Evolutionary conservation across 2,113 vertebrate species (phyloP).

Genomic region (Periophthalmodon schlosseri): DNA sequence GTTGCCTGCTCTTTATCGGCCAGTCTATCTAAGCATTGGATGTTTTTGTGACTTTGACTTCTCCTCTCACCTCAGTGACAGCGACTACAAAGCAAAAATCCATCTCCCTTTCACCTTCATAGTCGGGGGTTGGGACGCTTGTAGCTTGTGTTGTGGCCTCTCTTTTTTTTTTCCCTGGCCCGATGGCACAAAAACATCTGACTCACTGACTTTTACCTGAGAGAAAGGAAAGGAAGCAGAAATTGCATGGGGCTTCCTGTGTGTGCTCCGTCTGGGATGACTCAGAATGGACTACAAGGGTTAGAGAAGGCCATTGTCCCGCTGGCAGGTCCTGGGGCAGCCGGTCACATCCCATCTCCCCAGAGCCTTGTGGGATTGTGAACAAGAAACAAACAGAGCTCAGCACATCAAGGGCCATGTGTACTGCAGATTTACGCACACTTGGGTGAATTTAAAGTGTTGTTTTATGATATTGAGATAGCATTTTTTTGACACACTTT

Average conservation of each 20-base stretch:
- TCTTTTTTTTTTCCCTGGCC: slow-evolving; percentile 21
- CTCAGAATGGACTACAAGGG: slow-evolving; percentile 53
- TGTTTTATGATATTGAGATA: neutral
- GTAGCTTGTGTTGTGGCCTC: slow-evolving; percentile 7
- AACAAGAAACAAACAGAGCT: slow-evolving; percentile 24
- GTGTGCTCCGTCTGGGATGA: slow-evolving; percentile 42
- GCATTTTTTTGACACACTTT: too few species aligned
- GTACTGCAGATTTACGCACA: neutral
- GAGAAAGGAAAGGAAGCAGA: slow-evolving; percentile 40
- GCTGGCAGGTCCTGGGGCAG: slow-evolving; percentile 42
- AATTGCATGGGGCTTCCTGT: slow-evolving; percentile 32
- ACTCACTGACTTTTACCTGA: slow-evolving; percentile 36
- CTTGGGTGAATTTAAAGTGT: neutral
- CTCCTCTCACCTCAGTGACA: slow-evolving; percentile 2
- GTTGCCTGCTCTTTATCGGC: slow-evolving; percentile 16
- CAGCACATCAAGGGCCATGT: slow-evolving; percentile 19
- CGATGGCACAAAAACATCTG: slow-evolving; percentile 27
- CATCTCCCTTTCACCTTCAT: slow-evolving; percentile 23
- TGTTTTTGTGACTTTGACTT: neutral
- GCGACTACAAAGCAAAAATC: slow-evolving; percentile 6
- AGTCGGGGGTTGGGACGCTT: slow-evolving; percentile 22
- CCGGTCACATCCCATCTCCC: slow-evolving; percentile 39
- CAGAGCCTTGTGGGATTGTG: slow-evolving; percentile 10
- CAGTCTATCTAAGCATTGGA: neutral
- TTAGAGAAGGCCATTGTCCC: slow-evolving; percentile 55